Evolutionary conservation across 2,888 invertebrate species (phyloP), one percentile per base, ranked within the genome.

Genomic region (Lasius platythorax): DNA sequence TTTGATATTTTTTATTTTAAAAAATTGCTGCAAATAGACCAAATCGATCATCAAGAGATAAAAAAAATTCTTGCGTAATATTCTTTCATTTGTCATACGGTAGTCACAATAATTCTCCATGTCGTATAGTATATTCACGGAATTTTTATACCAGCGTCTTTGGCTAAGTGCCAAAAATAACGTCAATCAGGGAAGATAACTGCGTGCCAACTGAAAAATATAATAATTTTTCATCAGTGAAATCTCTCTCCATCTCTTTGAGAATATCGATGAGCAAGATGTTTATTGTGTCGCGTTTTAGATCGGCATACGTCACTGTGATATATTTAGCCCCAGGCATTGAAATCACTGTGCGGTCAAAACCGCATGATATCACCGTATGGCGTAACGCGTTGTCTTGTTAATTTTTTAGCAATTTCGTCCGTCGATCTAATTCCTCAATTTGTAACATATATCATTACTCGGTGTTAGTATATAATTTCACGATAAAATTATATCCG

Each of bases 131-230:
- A 72, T 46, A 61, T 70, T 75, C 66, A 58, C 37, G 82, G 84
- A 89, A 88, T 90, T 90, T 82, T 84, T 68, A 67, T 12, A 58
- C 3, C 63, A 43, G 79, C 53, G 66, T 37, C 68, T 82, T 85
- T 90, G 89, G 87, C 87, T 15, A 66, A 58, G 75, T 50, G 89
- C 89, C 91, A 90, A 86, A 90, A 90, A 89, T 88, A 91, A 91
- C 86, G 84, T 88, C 86, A 90, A 90, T 88, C 87, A 63, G 66
- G 46, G 66, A 67, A 86, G 70, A 63, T 61, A 66, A 81, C 28
- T 74, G 33, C 11, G 50, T n/a, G 85, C 70, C 87, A 87, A 88
- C 79, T 89, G 82, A 75, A 88, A 76, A 86, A 74, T 75, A 82
- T 61, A 23, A 15, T 56, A 73, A 70, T 50, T 53, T 79, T 82